Base-by-base conservation (phyloP, 2,113 vertebrate species). In the Neotoma lepida region DNA sequence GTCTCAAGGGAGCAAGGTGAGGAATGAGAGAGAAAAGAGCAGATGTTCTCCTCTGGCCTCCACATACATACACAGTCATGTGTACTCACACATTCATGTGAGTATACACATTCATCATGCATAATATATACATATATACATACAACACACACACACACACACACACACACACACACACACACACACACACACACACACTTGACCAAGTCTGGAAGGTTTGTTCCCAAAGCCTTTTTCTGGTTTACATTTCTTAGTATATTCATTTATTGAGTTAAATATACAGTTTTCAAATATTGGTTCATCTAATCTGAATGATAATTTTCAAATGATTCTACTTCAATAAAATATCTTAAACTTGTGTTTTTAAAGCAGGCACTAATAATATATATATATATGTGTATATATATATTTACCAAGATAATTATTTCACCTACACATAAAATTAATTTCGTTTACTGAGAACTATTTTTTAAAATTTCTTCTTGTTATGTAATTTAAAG, bases 351-450 rank as follows among this genome's bases (percentile, higher is more conserved):
- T 89, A 51, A 82, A 0, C 8, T 93, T 92, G 15, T 24, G 91
- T 96, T 73, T 91, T 82, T 26, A 91, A 81, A 84, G 54, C 6
- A 95, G 87, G 4, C 22, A 39, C 85, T 95, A 66, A 76, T 49
- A 9, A n/a, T 71, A 94, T 26, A 56, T 96, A n/a, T n/a, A n/a
- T n/a, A n/a, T n/a, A n/a, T n/a, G n/a, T n/a, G n/a, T n/a, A n/a
- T n/a, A n/a, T n/a, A n/a, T n/a, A n/a, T n/a, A n/a, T n/a, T n/a
- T n/a, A 86, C n/a, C 14, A 86, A 81, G 97, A 94, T 46, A 95
- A 39, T 74, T 63, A 76, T 93, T 94, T 93, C 94, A 76, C 89
- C 91, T 92, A 71, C 95, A 9, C 44, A n/a, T 22, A 88, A 91
- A 86, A 18, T 71, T 64, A 66, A 30, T 30, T 71, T 81, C 14